These are phyloP conservation scores for Zoanthus solanderi DNA, from an alignment of 92 coral and sea anemone species.

Conservation along the genomic window DNA sequence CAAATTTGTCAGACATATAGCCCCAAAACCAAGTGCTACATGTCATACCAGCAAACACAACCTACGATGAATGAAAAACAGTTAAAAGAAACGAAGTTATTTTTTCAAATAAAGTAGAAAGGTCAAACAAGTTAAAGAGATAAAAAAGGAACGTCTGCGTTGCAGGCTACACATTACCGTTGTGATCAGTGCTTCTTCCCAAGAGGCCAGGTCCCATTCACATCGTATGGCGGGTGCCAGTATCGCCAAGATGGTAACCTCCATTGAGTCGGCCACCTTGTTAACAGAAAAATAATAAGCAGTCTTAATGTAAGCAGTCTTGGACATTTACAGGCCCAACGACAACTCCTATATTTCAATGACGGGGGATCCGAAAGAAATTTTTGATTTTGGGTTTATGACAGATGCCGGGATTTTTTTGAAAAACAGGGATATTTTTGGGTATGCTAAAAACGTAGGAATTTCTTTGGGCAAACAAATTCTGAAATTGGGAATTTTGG, in stretches of 20 bases:
- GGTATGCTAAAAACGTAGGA: no score
- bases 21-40: slow-evolving; percentile 94
- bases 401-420: no score
- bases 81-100: background rate
- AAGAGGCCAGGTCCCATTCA: slow-evolving; percentile 87
- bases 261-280: slow-evolving; percentile 99
- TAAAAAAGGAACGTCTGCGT: background rate
- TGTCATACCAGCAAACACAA: slow-evolving; percentile 94
- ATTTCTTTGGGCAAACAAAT: no score
- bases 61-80: slow-evolving; percentile 53
- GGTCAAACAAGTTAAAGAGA: background rate
- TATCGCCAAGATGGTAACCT: slow-evolving; percentile 88
- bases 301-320: no score
- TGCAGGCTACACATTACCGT: background rate
- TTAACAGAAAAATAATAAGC: background rate
- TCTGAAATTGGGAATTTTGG: no score
- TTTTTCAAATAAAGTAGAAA: background rate
- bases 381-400: no score
- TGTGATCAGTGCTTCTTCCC: slow-evolving; percentile 90
- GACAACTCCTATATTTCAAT: no score
- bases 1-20: slow-evolving; percentile 86
- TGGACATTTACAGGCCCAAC: no score
- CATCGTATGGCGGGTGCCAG: slow-evolving; percentile 94
- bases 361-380: no score
- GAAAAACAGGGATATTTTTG: no score